Conservation (phyloP, 1,140 invertebrate species). For the Drosophila rufa region DNA sequence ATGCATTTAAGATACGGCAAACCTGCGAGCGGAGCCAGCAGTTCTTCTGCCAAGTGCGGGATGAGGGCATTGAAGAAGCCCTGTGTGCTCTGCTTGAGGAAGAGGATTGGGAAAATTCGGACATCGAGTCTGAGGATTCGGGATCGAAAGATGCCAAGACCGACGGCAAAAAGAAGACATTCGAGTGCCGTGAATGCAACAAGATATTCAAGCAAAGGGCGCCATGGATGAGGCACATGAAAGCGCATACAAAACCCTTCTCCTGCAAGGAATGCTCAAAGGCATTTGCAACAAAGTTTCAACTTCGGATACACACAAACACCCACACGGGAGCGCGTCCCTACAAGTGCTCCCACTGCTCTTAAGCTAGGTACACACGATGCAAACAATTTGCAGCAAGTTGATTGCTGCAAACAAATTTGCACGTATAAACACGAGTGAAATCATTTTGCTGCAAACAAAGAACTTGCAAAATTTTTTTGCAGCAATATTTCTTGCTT, state of each 20-base stretch:
- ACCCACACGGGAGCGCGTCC: conserved; percentile 8
- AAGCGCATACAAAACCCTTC: neutral
- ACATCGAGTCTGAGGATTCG: neutral
- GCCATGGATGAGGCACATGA: neutral
- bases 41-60: conserved; percentile 20
- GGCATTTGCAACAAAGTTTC: neutral
- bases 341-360: conserved; percentile 5
- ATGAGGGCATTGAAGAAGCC: conserved; percentile 24
- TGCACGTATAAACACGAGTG: no score
- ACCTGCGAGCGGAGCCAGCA: conserved; percentile 8
- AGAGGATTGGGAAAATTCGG: neutral
- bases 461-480: no score
- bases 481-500: no score
- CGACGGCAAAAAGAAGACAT: neutral
- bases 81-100: conserved; percentile 7
- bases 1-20: conserved; percentile 5
- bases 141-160: neutral
- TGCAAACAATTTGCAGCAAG: no score
- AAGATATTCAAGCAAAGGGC: neutral
- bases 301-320: neutral
- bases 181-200: neutral
- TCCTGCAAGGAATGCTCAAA: neutral
- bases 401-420: no score
- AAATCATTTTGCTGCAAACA: no score
- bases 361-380: no score